Conservation (phyloP, 2,888 invertebrate species). For the Rotaria sp. region DNA sequence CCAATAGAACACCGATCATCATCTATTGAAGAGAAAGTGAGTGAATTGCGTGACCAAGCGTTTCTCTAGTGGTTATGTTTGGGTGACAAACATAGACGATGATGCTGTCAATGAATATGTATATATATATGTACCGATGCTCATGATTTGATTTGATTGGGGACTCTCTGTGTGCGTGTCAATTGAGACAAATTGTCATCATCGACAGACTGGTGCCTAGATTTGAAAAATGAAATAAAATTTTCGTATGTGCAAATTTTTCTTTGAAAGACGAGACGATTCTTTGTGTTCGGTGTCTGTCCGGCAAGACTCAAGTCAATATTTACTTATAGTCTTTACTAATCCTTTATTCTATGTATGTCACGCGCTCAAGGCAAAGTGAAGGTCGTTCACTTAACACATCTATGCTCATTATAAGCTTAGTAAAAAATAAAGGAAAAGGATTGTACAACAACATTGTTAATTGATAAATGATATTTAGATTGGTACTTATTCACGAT, state of each 20-base stretch:
- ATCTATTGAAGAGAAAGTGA: conserved; percentile 7
- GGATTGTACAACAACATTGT: background rate
- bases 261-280: background rate
- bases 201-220: background rate
- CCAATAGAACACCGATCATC: conserved; percentile 10
- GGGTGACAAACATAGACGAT: background rate
- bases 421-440: background rate
- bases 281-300: background rate
- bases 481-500: background rate
- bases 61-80: conserved; percentile 9
- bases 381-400: conserved; percentile 17
- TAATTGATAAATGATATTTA: background rate
- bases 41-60: conserved; percentile 10
- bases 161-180: background rate
- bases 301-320: conserved; percentile 10
- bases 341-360: background rate
- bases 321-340: conserved; percentile 5
- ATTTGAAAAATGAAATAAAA: background rate
- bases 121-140: background rate
- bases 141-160: conserved; percentile 11
- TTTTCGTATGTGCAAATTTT: background rate
- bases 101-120: conserved; percentile 13
- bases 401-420: conserved; percentile 1
- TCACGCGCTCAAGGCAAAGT: conserved; percentile 22
- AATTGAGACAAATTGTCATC: background rate